Conservation (phyloP, 1,140 invertebrate species). For the Chymomyza costata region DNA sequence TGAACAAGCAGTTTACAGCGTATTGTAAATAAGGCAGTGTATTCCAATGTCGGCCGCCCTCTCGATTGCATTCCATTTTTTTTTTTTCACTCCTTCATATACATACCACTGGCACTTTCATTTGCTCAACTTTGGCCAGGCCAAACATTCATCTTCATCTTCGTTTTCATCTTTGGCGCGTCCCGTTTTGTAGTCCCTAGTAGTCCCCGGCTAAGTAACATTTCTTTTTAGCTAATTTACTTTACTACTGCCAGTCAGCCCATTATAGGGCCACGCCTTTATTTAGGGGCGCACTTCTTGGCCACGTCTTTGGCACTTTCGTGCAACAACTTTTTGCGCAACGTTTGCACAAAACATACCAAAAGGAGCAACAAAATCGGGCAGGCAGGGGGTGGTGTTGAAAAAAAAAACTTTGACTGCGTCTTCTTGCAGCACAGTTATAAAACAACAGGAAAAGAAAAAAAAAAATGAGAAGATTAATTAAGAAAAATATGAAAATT, state of each 20-base stretch:
- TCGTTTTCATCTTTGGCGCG: slow-evolving; percentile 24
- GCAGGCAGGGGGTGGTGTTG: neutral
- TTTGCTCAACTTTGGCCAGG: neutral
- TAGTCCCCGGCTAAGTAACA: neutral
- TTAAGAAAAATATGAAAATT: slow-evolving; percentile 62
- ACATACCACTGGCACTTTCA: slow-evolving; percentile 1
- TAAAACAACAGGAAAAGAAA: neutral
- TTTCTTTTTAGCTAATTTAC: slow-evolving; percentile 49
- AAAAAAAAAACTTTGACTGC: neutral
- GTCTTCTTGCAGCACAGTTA: neutral
- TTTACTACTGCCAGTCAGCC: slow-evolving; percentile 11
- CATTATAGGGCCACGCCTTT: slow-evolving; percentile 18
- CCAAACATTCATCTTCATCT: slow-evolving; percentile 44
- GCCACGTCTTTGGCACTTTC: slow-evolving; percentile 28
- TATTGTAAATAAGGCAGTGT: no score
- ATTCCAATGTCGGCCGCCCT: no score
- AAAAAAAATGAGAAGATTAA: slow-evolving; percentile 56
- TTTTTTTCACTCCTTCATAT: no score
- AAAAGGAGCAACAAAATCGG: slow-evolving; percentile 23
- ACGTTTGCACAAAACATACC: slow-evolving; percentile 26
- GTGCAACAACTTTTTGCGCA: slow-evolving; percentile 35
- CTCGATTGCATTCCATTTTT: no score
- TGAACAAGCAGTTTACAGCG: no score
- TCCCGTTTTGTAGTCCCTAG: neutral
- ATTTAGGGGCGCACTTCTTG: neutral